Evolutionary conservation across 2,888 invertebrate genomes (phyloP), one percentile per base, ranked within the genome.

Genomic region (Strigamia maritima): DNA sequence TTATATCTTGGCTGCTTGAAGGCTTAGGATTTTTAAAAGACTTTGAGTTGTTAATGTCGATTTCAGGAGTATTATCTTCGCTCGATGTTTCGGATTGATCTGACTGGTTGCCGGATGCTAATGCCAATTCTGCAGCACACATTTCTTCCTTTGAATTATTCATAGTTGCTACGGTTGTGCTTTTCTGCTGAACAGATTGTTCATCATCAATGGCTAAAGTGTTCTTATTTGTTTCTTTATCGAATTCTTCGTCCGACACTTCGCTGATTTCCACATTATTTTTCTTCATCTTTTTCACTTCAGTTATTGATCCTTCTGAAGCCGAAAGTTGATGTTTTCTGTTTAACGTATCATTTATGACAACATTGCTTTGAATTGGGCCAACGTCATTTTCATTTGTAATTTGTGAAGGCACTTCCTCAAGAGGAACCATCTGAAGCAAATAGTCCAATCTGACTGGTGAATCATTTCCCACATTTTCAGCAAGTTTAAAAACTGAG

Each of bases 381-480:
- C 14, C 44, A n/a, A n/a, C n/a, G 12, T 44, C n/a, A n/a, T 44
- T 44, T 14, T 44, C n/a, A n/a, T 14, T n/a, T 16, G 16, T 4
- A n/a, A 12, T 44, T 44, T n/a, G 35, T 19, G 24, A 16, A 12
- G 74, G 6, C 16, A 26, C 24, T 35, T n/a, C n/a, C n/a, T 19
- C 75, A 28, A 86, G 83, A n/a, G 94, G 93, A 80, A 94, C 93
- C 81, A 96, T 87, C 8, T 95, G 93, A 80, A 95, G 89, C 81
- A 96, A 88, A 80, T 96, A 89, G 87, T 95, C 95, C 40, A 95
- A 88, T 65, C 95, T 89, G 65, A 95, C 95, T 0, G 95, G 95
- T 0, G 95, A 95, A 87, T 94, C 93, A 83, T 94, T 94, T 24
- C 95, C 95, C 81, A 96, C 86, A 83, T 93, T 92, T 86, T 95